Evolutionary conservation across 2,113 vertebrate species (phyloP), one percentile per base, ranked within the genome.

Genomic region (Laterallus jamaicensis): DNA sequence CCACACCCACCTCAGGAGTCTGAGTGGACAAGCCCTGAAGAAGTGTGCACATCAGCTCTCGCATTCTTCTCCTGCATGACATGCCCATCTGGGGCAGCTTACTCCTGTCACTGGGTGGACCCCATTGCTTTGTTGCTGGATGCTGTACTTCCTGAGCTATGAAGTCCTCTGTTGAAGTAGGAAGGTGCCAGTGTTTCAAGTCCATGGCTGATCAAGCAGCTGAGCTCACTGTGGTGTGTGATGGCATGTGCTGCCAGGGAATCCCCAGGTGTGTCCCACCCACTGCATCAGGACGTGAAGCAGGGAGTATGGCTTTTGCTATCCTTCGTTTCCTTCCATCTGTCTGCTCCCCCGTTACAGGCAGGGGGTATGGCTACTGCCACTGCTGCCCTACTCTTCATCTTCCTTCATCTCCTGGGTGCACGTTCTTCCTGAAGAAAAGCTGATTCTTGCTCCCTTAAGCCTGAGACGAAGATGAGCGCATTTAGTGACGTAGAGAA

Each of bases 101-200:
- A n/a, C 5, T 82, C n/a, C 50, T 69, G 49, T 79, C 31, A 5
- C 8, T 60, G 73, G 1, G 8, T 71, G 54, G 32, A 29, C 12
- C 49, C 49, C 59, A 1, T 40, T 67, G 10, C 47, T 77, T 62
- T 90, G 75, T 62, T n/a, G 49, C 31, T 62, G 63, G 26, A 10
- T 62, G 56, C 35, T 74, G 91, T 86, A 20, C 25, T 91, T 82
- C 35, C 73, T 29, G 26, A 86, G 49, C 31, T 58, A 6, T 52
- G 1, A 50, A 80, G 40, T 55, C 56, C 31, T 66, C 31, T 49
- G 29, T 64, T 0, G 0, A 44, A 52, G 20, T 5, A 49, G 60
- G 35, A 35, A 0, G 0, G 22, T 2, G 5, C 13, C 32, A 25
- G 44, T 18, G 56, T 67, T 78, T 39, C 15, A 25, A 35, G n/a